Conservation (phyloP, 2,797 vertebrate genomes). For the Leptoclinus maculatus region DNA sequence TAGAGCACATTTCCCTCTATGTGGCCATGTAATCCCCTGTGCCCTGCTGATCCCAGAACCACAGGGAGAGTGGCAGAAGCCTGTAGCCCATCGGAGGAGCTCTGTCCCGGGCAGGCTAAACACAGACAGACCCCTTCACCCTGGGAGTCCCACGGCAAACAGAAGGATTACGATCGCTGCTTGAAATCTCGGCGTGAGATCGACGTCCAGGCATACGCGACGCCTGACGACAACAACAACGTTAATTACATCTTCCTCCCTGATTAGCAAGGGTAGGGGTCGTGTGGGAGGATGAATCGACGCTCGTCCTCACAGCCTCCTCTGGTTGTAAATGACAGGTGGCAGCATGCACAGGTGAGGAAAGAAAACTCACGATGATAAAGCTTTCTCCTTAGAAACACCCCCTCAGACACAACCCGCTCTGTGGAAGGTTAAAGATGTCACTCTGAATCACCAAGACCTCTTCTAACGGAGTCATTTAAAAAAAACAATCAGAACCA, state of each 20-base stretch:
- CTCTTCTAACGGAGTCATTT: conserved; percentile 11
- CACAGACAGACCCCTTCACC: conserved; percentile 53
- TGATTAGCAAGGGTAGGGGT: conserved; percentile 36
- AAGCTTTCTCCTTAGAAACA: conserved; percentile 20
- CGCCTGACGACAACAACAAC: conserved; percentile 35
- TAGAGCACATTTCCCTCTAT: conserved; percentile 37
- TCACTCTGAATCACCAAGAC: conserved; percentile 36
- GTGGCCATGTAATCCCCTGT: conserved; percentile 62
- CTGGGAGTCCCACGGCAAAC: conserved; percentile 33
- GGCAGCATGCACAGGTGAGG: conserved; percentile 41
- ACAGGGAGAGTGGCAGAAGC: conserved; percentile 38
- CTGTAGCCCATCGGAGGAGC: conserved; percentile 25
- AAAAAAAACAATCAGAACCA: conserved; percentile 8
- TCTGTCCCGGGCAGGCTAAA: conserved; percentile 45
- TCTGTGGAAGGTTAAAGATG: conserved; percentile 26
- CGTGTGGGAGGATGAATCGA: conserved; percentile 51
- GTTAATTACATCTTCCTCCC: conserved; percentile 45
- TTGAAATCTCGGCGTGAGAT: conserved; percentile 46
- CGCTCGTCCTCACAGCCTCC: conserved; percentile 42
- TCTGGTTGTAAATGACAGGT: conserved; percentile 48
- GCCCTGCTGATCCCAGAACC: conserved; percentile 54
- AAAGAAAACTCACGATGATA: conserved; percentile 32
- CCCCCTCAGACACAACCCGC: conserved; percentile 19
- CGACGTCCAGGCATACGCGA: conserved; percentile 4
- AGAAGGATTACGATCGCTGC: conserved; percentile 41